phyloP scores from a whole-genome alignment of 2,797 vertebrate genomes.

The Phoebastria nigripes region DNA sequence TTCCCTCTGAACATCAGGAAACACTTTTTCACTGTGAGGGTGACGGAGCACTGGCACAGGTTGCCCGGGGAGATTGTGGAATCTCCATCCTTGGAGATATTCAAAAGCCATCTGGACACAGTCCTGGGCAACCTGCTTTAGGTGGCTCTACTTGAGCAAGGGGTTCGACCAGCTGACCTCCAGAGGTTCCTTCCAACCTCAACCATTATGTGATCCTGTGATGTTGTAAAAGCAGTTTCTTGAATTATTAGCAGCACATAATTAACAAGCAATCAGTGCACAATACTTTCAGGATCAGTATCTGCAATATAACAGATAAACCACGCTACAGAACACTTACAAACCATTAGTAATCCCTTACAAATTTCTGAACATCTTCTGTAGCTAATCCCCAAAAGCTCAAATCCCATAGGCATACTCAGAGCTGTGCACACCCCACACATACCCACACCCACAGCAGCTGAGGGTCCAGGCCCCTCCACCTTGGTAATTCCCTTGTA shows the following conservation, averaged over 20 bases:
- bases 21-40: not conserved
- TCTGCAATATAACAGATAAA: not conserved
- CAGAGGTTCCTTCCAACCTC: not conserved
- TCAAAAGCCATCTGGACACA: not conserved
- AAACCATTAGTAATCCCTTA: not conserved
- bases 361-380: not conserved
- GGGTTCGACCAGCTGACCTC: not conserved
- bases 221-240: not conserved
- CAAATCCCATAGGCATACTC: not conserved
- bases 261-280: not conserved
- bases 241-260: not conserved
- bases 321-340: not conserved
- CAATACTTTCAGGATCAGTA: not conserved
- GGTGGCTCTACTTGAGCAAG: not conserved
- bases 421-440: not conserved
- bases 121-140: not conserved
- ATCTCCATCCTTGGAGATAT: not conserved
- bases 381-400: not conserved
- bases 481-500: not conserved
- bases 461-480: not conserved
- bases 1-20: not conserved
- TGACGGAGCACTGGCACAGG: accelerated
- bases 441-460: not conserved
- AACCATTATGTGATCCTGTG: not conserved
- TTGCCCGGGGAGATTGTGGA: not conserved